A percentile compares a stretch with the other conserved stretches of the same genome.
phyloP scores from a whole-genome alignment of 1,140 invertebrate species.

The Ptiloglossa arizonensis region DNA sequence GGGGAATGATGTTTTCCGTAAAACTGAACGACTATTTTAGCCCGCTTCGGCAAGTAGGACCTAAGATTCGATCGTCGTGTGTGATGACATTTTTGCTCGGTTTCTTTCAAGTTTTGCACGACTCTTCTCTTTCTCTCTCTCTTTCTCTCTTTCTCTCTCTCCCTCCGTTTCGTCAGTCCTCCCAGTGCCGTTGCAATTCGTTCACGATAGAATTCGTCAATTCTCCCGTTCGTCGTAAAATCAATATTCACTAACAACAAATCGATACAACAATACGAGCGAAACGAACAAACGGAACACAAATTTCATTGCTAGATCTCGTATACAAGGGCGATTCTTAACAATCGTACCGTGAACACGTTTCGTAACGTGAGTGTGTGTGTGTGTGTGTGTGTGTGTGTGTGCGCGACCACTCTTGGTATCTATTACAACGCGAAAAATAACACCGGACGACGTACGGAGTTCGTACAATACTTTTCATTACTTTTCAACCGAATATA shows the following conservation, averaged over 20 bases:
- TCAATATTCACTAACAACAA: background rate
- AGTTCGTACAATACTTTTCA: too few species aligned
- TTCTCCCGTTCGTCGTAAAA: background rate
- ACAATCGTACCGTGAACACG: too few species aligned
- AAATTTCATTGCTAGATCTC: too few species aligned
- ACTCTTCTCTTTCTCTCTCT: background rate
- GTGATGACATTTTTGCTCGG: slow-evolving; percentile 1
- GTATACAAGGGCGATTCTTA: too few species aligned
- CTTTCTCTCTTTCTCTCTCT: background rate
- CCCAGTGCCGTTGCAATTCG: background rate
- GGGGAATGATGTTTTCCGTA: slow-evolving; percentile 6
- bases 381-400: too few species aligned
- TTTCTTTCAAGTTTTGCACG: background rate
- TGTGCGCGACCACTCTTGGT: too few species aligned
- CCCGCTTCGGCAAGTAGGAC: slow-evolving; percentile 8
- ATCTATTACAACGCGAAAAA: too few species aligned
- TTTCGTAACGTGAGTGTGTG: too few species aligned
- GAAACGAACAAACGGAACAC: background rate
- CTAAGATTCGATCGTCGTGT: background rate
- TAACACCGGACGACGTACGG: too few species aligned
- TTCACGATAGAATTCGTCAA: too few species aligned
- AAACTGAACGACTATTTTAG: background rate
- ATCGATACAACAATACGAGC: background rate
- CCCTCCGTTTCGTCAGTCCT: background rate
- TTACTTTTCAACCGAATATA: too few species aligned